Conservation (phyloP, 2,797 vertebrate genomes). For the Urophycis tenuis region DNA sequence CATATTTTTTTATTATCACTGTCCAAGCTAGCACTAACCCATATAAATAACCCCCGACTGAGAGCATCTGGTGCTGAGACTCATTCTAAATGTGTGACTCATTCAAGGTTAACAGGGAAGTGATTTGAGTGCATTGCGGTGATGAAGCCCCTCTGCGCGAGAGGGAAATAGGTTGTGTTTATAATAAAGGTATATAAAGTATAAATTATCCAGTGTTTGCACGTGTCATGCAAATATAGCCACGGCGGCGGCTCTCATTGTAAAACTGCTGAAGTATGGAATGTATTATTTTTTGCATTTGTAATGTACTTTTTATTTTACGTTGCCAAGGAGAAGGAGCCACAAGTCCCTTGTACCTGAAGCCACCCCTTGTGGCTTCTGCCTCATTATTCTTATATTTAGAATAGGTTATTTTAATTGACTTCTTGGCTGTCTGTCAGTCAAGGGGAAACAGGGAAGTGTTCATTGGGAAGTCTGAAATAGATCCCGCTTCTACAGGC, state of each 20-base stretch:
- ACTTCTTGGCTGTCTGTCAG: background rate
- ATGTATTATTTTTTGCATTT: background rate
- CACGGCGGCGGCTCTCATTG: background rate
- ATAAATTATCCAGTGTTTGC: background rate
- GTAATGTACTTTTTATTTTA: background rate
- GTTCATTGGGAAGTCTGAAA: background rate
- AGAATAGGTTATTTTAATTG: background rate
- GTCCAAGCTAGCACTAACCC: too few species aligned
- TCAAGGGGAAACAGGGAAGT: background rate
- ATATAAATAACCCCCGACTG: too few species aligned
- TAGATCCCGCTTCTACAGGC: slow-evolving; percentile 17
- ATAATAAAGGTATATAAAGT: background rate
- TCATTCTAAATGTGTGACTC: background rate
- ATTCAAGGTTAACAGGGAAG: background rate
- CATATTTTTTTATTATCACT: too few species aligned
- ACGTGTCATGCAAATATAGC: background rate
- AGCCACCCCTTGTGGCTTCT: background rate
- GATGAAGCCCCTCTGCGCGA: background rate
- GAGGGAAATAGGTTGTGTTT: background rate
- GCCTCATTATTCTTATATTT: background rate
- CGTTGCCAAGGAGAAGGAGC: background rate
- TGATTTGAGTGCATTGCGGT: background rate
- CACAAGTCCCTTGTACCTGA: background rate
- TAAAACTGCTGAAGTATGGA: background rate
- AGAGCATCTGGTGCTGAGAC: too few species aligned